Percentiles rank a stretch among this genome's conserved stretches.
Conservation (phyloP, 2,797 vertebrate species). For the Serranus cabrilla region DNA sequence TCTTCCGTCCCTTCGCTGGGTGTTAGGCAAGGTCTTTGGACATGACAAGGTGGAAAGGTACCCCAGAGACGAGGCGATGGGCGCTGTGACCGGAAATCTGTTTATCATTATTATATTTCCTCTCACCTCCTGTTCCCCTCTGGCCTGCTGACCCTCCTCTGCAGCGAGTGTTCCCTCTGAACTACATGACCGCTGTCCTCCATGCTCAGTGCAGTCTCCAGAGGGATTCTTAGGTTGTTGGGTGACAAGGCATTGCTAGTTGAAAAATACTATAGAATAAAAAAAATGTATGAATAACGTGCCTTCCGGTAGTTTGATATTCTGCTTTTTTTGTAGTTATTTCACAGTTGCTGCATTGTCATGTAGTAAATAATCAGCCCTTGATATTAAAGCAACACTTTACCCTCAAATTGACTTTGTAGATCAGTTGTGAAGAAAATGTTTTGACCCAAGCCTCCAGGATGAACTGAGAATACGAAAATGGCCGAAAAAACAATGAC, state of each 20-base stretch:
- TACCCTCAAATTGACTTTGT: too few relatives aligned
- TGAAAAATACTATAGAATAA: constrained; percentile 19
- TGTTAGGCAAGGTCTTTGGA: constrained; percentile 76
- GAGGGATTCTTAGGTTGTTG: constrained; percentile 42
- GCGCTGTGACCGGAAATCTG: constrained; percentile 54
- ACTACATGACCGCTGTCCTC: constrained; percentile 68
- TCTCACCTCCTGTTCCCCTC: constrained; percentile 65
- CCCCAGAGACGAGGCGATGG: constrained; percentile 71
- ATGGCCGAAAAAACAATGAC: too few relatives aligned
- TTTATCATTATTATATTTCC: constrained; percentile 79
- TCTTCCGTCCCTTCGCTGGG: constrained; percentile 51
- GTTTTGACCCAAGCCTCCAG: too few relatives aligned
- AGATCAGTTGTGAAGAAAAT: too few relatives aligned
- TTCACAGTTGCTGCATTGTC: not conserved
- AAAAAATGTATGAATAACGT: constrained; percentile 23
- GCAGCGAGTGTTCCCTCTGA: constrained; percentile 47
- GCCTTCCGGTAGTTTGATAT: not conserved
- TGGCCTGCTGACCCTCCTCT: constrained; percentile 60
- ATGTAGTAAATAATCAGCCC: not conserved
- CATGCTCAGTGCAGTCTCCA: constrained; percentile 47
- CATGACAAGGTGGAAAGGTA: constrained; percentile 77
- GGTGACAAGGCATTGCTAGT: constrained; percentile 17
- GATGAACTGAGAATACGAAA: too few relatives aligned
- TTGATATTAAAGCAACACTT: too few relatives aligned
- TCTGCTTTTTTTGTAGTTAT: not conserved